phyloP scores from a whole-genome alignment of 2,797 vertebrate genomes.

The Oreonectes daqikongensis region DNA sequence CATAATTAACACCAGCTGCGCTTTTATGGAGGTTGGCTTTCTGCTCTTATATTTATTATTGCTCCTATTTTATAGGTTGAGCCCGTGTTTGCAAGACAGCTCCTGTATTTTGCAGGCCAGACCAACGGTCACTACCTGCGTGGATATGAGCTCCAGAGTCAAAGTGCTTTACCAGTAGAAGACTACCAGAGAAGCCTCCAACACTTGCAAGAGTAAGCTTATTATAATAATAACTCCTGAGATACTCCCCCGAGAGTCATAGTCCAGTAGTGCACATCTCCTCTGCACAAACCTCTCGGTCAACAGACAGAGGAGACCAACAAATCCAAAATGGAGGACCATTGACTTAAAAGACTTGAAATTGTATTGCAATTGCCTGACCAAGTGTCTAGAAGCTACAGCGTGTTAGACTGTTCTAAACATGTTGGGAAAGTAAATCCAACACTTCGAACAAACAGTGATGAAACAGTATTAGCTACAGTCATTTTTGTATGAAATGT shows the following conservation, averaged over 20 bases:
- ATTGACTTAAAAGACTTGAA: background rate
- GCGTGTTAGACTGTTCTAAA: background rate
- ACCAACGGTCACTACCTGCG: slow-evolving; percentile 87
- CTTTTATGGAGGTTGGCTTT: background rate
- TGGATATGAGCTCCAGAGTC: slow-evolving; percentile 85
- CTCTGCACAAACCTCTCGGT: background rate
- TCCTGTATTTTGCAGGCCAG: slow-evolving; percentile 90
- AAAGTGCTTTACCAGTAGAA: slow-evolving; percentile 73
- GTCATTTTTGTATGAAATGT: background rate
- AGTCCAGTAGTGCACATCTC: background rate
- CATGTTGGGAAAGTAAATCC: background rate
- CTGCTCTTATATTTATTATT: background rate
- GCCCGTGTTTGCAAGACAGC: slow-evolving; percentile 92
- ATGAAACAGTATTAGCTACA: background rate
- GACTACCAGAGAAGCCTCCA: slow-evolving; percentile 87
- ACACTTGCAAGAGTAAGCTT: slow-evolving; percentile 87
- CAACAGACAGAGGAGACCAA: background rate
- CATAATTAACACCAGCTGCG: background rate
- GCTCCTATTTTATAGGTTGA: slow-evolving; percentile 83
- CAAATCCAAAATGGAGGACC: background rate
- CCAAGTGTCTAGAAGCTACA: background rate
- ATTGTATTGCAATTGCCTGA: background rate
- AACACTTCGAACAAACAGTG: background rate
- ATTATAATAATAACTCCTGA: background rate
- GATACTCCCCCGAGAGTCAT: slow-evolving; percentile 2